A percentile compares a stretch with the other conserved stretches of the same genome.
These are phyloP conservation scores for Ridgeia piscesae DNA, from an alignment of 1,140 invertebrate species.

Conservation along the genomic window DNA sequence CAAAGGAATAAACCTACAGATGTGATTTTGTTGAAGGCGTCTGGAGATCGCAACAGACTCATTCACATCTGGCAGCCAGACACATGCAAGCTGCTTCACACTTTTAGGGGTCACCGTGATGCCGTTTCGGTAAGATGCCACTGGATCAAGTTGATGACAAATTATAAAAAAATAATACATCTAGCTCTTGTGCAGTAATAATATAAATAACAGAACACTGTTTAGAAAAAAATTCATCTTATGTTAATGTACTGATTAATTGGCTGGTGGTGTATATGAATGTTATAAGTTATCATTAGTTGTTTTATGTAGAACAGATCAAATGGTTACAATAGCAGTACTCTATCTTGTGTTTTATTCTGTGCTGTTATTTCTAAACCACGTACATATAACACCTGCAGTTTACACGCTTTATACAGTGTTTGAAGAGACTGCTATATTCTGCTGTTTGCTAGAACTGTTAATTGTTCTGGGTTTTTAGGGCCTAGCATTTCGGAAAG, in stretches of 20 bases:
- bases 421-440: neutral
- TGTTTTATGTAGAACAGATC: too few species aligned
- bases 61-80: conserved; percentile 84
- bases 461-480: conserved; percentile 62
- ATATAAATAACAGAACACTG: too few species aligned
- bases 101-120: conserved; percentile 65
- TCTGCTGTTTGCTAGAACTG: too few species aligned
- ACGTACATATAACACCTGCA: neutral
- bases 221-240: too few species aligned
- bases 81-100: conserved; percentile 75
- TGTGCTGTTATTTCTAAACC: too few species aligned
- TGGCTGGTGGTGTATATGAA: too few species aligned
- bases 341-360: too few species aligned
- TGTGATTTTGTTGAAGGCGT: conserved; percentile 58
- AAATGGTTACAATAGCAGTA: too few species aligned
- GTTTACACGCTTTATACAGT: neutral
- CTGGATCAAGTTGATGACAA: conserved; percentile 17
- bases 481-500: conserved; percentile 81
- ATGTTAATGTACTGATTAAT: too few species aligned
- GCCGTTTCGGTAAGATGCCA: conserved; percentile 23
- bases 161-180: too few species aligned
- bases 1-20: conserved; percentile 1
- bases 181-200: too few species aligned
- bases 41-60: conserved; percentile 74
- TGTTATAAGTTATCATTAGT: too few species aligned